These are phyloP conservation scores for Hydra vulgaris DNA, from an alignment of 30 jellyfish, hydroid and myxozoan species.

Conservation along the genomic window DNA sequence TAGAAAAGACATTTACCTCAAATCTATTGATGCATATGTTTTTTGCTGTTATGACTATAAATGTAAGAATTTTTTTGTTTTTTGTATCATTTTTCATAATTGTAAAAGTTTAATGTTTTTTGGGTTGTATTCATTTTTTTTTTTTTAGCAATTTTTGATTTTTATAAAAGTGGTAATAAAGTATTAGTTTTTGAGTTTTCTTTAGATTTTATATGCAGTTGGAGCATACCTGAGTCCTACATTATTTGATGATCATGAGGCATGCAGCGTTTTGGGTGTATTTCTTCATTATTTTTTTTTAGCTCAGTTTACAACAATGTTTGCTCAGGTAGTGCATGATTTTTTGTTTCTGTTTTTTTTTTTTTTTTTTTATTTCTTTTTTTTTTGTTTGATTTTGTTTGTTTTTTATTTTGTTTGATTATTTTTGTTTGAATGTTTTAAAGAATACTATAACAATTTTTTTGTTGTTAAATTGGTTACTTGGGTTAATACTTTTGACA, in stretches of 20 bases:
- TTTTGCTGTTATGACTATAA: slow-evolving; percentile 76
- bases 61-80: slow-evolving; percentile 70
- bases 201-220: slow-evolving; percentile 57
- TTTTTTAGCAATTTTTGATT: too few relatives aligned
- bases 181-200: not conserved
- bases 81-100: not conserved
- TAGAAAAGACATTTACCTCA: slow-evolving; percentile 64
- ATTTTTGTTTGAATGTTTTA: too few relatives aligned
- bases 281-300: slow-evolving; percentile 71
- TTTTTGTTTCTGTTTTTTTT: not conserved
- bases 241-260: slow-evolving; percentile 21
- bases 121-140: too few relatives aligned
- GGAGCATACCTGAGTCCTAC: slow-evolving; percentile 87
- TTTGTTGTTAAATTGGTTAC: too few relatives aligned
- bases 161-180: too few relatives aligned
- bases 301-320: slow-evolving; percentile 75
- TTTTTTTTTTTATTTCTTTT: too few relatives aligned
- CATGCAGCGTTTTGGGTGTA: slow-evolving; percentile 55
- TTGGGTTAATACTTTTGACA: too few relatives aligned
- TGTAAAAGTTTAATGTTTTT: not conserved
- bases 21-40: slow-evolving; percentile 73
- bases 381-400: too few relatives aligned
- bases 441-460: too few relatives aligned
- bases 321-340: slow-evolving; percentile 55
- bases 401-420: too few relatives aligned